phyloP scores from a whole-genome alignment of 2,113 vertebrate species.

The Corapipo altera region DNA sequence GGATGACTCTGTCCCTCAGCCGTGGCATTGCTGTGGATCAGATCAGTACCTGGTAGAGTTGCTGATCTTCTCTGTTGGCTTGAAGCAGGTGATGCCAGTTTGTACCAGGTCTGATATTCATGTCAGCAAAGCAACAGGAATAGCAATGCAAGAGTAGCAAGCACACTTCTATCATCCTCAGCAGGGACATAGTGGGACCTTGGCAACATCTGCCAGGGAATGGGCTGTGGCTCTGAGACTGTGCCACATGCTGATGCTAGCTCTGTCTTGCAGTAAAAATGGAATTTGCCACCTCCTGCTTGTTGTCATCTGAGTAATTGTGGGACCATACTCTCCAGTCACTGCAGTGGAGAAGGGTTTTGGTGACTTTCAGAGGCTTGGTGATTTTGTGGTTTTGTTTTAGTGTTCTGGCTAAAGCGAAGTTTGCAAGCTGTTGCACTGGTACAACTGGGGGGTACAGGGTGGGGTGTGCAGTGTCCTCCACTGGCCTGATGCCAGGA shows the following conservation, averaged over 20 bases:
- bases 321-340: background rate
- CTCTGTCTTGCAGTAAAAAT: background rate
- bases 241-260: accelerated
- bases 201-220: background rate
- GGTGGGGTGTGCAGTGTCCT: background rate
- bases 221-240: background rate
- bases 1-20: background rate
- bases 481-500: background rate
- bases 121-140: background rate
- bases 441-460: background rate
- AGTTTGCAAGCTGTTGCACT: background rate
- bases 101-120: background rate
- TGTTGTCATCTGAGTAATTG: background rate
- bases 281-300: background rate
- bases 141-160: background rate
- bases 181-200: background rate
- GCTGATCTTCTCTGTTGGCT: background rate
- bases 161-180: background rate
- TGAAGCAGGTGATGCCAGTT: background rate
- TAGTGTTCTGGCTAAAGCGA: background rate
- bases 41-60: background rate
- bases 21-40: accelerated
- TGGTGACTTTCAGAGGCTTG: background rate
- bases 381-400: background rate
- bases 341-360: background rate